Percentiles rank a stretch among this genome's conserved stretches.
These are phyloP conservation scores for Aulostomus chinensis DNA, from an alignment of 2,797 vertebrate species.

Conservation along the genomic window DNA sequence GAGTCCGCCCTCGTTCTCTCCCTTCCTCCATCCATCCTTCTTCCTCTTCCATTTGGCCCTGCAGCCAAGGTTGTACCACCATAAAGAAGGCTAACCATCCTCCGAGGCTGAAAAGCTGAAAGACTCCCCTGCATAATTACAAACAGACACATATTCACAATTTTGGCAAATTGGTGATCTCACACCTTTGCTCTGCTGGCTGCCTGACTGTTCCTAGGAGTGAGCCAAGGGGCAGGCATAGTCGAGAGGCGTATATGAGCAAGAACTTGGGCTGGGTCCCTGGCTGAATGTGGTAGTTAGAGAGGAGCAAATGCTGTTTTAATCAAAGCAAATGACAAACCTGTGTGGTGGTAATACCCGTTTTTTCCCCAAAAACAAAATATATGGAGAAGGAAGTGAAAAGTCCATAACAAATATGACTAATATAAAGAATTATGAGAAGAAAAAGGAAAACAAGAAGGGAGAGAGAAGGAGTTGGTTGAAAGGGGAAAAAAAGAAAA, in stretches of 20 bases:
- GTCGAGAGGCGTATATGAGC: conserved; percentile 21
- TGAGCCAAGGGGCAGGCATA: conserved; percentile 56
- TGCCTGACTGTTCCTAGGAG: conserved; percentile 39
- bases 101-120: conserved; percentile 39
- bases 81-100: conserved; percentile 53
- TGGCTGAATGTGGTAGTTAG: conserved; percentile 3
- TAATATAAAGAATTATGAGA: conserved; percentile 33
- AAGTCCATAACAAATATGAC: conserved; percentile 27
- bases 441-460: conserved; percentile 47
- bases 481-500: conserved; percentile 45
- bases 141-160: conserved; percentile 52
- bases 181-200: conserved; percentile 56
- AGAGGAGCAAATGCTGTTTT: conserved; percentile 35
- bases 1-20: conserved; percentile 50
- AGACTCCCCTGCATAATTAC: conserved; percentile 58
- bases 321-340: conserved; percentile 32
- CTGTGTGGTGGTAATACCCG: conserved; percentile 13
- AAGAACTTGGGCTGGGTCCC: conserved; percentile 25
- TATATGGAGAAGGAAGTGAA: conserved; percentile 15
- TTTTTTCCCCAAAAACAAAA: conserved; percentile 16
- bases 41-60: conserved; percentile 61
- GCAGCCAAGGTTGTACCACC: conserved; percentile 62
- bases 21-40: conserved; percentile 40
- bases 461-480: conserved; percentile 38
- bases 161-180: conserved; percentile 65